Percentiles rank a stretch among this genome's conserved stretches.
These are phyloP conservation scores for Oxycera nigricornis DNA, from an alignment of 2,888 invertebrate genomes.

Conservation along the genomic window DNA sequence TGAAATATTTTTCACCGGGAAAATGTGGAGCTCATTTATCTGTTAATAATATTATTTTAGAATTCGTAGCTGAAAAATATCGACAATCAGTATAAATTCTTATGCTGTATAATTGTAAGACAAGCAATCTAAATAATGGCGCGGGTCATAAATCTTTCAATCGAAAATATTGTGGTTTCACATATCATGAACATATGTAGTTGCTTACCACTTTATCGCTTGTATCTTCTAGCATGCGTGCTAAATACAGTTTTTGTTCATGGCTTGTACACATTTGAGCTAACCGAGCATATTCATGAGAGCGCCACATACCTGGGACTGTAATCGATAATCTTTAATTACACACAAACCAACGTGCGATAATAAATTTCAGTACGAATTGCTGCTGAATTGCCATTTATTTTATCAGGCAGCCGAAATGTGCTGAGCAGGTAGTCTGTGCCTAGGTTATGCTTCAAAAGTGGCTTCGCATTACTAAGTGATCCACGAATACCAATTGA, in stretches of 20 bases:
- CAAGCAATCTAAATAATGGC: no score
- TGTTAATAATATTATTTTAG: no score
- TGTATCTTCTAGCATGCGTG: background rate
- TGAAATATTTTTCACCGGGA: no score
- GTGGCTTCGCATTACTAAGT: no score
- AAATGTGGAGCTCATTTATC: no score
- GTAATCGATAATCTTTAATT: constrained; percentile 17
- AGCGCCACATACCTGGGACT: background rate
- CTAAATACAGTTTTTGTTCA: background rate
- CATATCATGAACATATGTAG: background rate
- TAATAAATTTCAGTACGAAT: constrained; percentile 20
- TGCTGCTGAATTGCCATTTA: background rate
- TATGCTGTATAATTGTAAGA: no score
- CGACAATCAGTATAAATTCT: no score
- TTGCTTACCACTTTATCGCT: background rate
- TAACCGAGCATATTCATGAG: background rate
- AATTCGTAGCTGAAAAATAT: no score
- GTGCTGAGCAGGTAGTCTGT: background rate
- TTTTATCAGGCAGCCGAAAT: constrained; percentile 1
- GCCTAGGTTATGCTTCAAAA: constrained; percentile 1
- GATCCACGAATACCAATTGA: no score
- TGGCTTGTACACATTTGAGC: background rate
- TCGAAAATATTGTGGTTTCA: background rate
- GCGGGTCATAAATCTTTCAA: background rate
- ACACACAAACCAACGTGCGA: background rate